Conservation (phyloP, 2,888 invertebrate genomes). For the Rhodophaea formosa region DNA sequence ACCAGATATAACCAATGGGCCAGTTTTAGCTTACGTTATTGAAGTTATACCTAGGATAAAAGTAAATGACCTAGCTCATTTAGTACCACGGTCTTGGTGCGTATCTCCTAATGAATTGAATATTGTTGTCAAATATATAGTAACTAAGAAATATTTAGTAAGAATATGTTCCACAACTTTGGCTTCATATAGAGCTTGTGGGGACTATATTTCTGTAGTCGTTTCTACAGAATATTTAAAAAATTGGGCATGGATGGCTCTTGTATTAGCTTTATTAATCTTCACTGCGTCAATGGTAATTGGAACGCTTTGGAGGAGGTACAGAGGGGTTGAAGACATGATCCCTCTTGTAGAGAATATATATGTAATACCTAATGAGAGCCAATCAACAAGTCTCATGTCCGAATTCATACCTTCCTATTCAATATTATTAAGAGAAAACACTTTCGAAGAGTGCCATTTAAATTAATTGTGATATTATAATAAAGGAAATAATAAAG, state of each 20-base stretch:
- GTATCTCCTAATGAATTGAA: constrained; percentile 36
- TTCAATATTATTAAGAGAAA: neutral
- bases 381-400: constrained; percentile 52
- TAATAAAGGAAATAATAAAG: constrained; percentile 15
- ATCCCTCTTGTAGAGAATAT: constrained; percentile 49
- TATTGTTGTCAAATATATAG: constrained; percentile 31
- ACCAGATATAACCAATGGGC: constrained; percentile 59
- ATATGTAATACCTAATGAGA: constrained; percentile 41
- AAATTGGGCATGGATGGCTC: constrained; percentile 47
- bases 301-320: constrained; percentile 40
- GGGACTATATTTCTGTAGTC: constrained; percentile 32
- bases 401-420: constrained; percentile 42
- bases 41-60: constrained; percentile 52
- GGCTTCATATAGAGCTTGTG: constrained; percentile 43
- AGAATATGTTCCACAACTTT: constrained; percentile 48
- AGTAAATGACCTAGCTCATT: constrained; percentile 34
- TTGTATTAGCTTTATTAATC: constrained; percentile 49
- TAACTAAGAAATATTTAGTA: constrained; percentile 41
- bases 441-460: constrained; percentile 4
- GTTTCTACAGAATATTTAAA: constrained; percentile 27
- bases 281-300: constrained; percentile 41
- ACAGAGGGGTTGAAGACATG: constrained; percentile 39
- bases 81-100: constrained; percentile 55
- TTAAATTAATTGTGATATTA: constrained; percentile 27
- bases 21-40: constrained; percentile 61